A percentile compares a stretch with the other conserved stretches of the same genome.
phyloP scores from a whole-genome alignment of 2,797 vertebrate genomes.

The Pseudomugil gertrudae region DNA sequence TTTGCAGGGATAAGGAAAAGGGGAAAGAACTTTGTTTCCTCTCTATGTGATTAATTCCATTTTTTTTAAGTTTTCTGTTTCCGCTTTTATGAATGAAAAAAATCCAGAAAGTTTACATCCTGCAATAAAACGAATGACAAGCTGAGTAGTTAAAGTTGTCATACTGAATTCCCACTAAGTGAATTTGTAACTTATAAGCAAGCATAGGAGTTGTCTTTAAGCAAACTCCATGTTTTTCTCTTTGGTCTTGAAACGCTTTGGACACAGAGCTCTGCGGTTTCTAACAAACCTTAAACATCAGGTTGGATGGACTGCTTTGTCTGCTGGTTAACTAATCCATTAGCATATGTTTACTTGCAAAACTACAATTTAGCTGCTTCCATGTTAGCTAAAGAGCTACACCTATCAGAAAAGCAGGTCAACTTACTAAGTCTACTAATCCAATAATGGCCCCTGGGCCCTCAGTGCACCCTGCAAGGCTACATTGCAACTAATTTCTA shows the following conservation, averaged over 20 bases:
- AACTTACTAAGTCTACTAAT: background rate
- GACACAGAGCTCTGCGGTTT: no score
- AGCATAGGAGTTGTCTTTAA: background rate
- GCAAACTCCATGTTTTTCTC: no score
- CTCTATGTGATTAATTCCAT: background rate
- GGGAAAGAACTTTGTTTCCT: background rate
- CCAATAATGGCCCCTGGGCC: background rate
- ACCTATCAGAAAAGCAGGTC: background rate
- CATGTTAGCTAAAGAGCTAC: background rate
- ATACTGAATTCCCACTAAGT: no score
- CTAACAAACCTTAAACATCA: no score
- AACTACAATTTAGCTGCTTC: background rate
- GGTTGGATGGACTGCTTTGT: no score
- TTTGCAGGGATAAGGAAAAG: no score
- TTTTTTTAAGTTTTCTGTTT: no score
- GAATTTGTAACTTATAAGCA: background rate
- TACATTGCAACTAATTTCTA: background rate
- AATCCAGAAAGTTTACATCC: background rate
- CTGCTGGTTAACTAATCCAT: no score
- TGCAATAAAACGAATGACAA: background rate
- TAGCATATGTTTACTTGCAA: no score
- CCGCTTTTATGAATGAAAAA: background rate
- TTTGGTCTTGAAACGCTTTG: background rate
- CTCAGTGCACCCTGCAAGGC: background rate
- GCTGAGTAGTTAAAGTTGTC: background rate